Conservation (phyloP, 2,888 invertebrate species). For the Sepioteuthis lessoniana region DNA sequence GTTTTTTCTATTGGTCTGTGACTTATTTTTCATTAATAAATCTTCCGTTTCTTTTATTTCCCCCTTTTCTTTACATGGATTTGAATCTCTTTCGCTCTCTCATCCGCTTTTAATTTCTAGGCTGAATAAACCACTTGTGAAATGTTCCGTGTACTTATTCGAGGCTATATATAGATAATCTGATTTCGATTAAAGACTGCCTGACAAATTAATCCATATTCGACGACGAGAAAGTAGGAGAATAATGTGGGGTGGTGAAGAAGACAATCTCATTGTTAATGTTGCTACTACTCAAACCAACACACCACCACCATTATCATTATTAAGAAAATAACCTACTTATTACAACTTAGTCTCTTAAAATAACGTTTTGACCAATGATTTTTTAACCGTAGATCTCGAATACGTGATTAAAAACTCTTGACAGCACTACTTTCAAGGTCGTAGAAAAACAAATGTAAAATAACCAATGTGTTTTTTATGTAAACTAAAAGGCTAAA, state of each 20-base stretch:
- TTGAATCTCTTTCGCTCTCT: background rate
- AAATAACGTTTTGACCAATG: too few relatives aligned
- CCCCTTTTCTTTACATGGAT: too few relatives aligned
- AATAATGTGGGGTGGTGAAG: background rate
- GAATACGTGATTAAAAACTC: background rate
- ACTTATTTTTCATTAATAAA: too few relatives aligned
- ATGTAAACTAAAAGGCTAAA: background rate
- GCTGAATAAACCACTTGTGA: slow-evolving; percentile 13
- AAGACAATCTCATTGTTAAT: background rate
- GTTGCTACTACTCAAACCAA: background rate
- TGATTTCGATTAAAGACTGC: slow-evolving; percentile 39
- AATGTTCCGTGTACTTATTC: slow-evolving; percentile 25
- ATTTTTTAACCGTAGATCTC: too few relatives aligned
- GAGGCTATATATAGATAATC: slow-evolving; percentile 13
- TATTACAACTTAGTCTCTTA: too few relatives aligned
- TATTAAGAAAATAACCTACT: too few relatives aligned
- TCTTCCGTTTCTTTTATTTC: too few relatives aligned
- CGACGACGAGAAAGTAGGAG: background rate
- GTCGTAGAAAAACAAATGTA: background rate
- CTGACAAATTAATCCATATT: slow-evolving; percentile 39
- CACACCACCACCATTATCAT: too few relatives aligned
- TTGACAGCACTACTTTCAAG: background rate
- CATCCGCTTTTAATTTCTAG: background rate
- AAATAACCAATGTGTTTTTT: background rate
- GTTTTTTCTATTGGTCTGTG: background rate